A percentile compares a stretch with the other conserved stretches of the same genome.
Conservation (phyloP, 2,797 vertebrate species). For the Scleropages formosus region DNA sequence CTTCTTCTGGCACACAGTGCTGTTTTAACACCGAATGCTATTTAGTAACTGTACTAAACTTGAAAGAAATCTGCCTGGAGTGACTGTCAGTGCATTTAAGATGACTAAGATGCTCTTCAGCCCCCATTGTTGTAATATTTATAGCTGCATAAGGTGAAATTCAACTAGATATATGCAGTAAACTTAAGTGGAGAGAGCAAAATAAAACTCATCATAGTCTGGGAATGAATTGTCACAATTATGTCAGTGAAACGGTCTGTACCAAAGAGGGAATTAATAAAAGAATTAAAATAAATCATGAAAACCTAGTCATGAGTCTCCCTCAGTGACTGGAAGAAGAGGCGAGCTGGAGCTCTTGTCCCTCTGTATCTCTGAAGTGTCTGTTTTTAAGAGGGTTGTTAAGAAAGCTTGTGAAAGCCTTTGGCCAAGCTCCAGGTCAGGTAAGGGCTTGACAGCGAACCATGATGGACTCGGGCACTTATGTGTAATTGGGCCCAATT, state of each 20-base stretch:
- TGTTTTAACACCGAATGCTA: not conserved
- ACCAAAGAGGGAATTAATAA: too few relatives aligned
- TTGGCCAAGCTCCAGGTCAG: slow-evolving; percentile 15
- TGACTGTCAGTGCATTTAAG: not conserved
- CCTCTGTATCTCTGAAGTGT: too few relatives aligned
- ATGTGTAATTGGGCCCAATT: slow-evolving; percentile 61
- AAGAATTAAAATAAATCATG: too few relatives aligned
- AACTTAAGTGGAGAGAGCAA: not conserved
- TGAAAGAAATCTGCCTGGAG: not conserved
- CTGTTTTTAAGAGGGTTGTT: not conserved
- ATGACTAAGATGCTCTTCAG: not conserved
- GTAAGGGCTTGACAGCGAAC: slow-evolving; percentile 53
- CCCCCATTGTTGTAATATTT: not conserved
- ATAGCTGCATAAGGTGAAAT: not conserved
- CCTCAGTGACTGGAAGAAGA: too few relatives aligned
- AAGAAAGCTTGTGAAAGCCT: not conserved
- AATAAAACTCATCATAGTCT: too few relatives aligned
- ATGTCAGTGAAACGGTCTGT: too few relatives aligned
- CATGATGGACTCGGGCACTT: slow-evolving; percentile 65
- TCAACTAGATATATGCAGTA: not conserved
- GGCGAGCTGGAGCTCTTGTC: too few relatives aligned
- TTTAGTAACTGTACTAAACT: not conserved
- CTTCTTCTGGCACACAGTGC: slow-evolving; percentile 44
- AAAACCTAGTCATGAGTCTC: too few relatives aligned
- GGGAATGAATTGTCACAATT: too few relatives aligned